Evolutionary conservation across 2,113 vertebrate species (phyloP), one percentile per base, ranked within the genome.

Genomic region (Perca fluviatilis): DNA sequence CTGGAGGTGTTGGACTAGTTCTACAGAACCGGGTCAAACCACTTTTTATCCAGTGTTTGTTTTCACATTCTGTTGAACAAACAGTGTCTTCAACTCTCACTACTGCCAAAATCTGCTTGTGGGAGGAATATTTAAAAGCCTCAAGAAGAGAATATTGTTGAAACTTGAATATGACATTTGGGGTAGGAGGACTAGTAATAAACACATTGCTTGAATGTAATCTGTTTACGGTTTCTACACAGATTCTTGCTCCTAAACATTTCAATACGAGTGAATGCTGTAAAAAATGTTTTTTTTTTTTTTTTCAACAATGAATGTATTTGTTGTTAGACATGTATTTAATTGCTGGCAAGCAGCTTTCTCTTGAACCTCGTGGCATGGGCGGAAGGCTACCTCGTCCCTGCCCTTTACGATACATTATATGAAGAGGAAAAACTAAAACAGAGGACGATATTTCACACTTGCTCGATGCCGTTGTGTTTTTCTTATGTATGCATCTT

Each of bases 121-220:
- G 46, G 72, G 85, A 85, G 74, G 67, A 86, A 33, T 25, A 65
- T 56, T 74, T 27, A 30, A 85, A 79, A 72, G 70, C 85, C 75
- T 83, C 72, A 64, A 72, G 50, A 63, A 56, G 49, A 74, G 43
- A 70, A 70, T 80, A 63, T 53, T 54, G 70, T 69, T 82, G 65
- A 87, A 88, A 91, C 84, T 91, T 89, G 86, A 93, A 87, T 61
- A 61, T 57, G 23, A 46, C 16, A 65, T 64, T 63, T 64, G 58
- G 80, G 79, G 69, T 60, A 43, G 33, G 63, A 68, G 60, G 69
- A 88, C 33, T 74, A 51, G 49, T 5, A 50, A 77, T 77, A 25
- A 69, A 70, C 21, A 61, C 27, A n/a, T 86, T 90, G 88, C 91
- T 92, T 91, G 93, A 95, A 95, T 95, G 94, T 95, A 93, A 89